Base-by-base conservation (phyloP, 2,888 invertebrate genomes). In the Idaea dimidiata region DNA sequence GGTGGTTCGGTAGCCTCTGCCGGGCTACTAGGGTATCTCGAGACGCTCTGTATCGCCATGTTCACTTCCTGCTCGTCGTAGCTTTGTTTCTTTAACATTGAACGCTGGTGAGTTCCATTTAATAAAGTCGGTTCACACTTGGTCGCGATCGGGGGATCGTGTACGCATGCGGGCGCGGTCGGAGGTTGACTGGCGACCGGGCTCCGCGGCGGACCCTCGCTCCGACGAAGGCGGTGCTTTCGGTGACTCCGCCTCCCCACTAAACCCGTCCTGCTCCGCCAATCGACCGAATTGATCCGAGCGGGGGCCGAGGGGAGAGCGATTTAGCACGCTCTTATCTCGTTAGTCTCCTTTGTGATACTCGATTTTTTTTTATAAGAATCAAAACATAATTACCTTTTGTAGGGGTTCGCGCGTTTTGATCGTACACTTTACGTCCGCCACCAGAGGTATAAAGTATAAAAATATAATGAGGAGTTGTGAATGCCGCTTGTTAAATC, bases 21-120 rank as follows among this genome's bases (percentile, higher is more conserved):
- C 70, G 94, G 93, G 85, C 94, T 93, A 88, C 94, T 93, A 72
- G 94, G 94, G 88, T 94, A 94, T 76, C 94, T 94, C 77, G 94
- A 94, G 84, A 94, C 89, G 83, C 93, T 94, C 90, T 94, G 94
- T 93, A 94, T 94, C 93, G 94, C 94, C 94, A 94, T 94, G 86
- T 93, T 94, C 89, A 94, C 94, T 93, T 89, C 93, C 87, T 84
- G 88, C 72, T 91, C 89, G 75, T 93, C 91, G 90, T 85, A 88
- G 79, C 80, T 91, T 83, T 91, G 93, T 90, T 94, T 94, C 86
- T 93, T 94, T 89, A 94, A 94, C 94, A 94, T 94, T 93, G 94
- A 94, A 86, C 84, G 85, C 86, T 78, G 81, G 68, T 88, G 82
- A 88, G 89, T 91, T 90, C 91, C 91, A 92, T 92, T 87, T 87